phyloP scores from a whole-genome alignment of 1,140 invertebrate species.

The Sarcophaga peregrina region DNA sequence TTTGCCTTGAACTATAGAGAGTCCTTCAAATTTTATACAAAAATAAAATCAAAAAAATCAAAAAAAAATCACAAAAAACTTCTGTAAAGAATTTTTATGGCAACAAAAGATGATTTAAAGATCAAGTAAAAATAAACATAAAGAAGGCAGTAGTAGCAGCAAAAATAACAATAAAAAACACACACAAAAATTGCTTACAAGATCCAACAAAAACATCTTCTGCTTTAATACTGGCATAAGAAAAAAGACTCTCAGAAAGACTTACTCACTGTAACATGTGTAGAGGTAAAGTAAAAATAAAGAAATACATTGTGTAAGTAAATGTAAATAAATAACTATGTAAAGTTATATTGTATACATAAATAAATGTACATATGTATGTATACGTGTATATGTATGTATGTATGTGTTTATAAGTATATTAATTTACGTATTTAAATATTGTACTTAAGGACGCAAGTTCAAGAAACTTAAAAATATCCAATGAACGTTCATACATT shows the following conservation, averaged over 20 bases:
- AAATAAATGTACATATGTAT: neutral
- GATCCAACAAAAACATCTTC: too few relatives aligned
- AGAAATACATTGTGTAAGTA: too few relatives aligned
- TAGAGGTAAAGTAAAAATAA: too few relatives aligned
- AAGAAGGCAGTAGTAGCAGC: neutral
- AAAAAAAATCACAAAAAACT: too few relatives aligned
- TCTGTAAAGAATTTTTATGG: neutral
- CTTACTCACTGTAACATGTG: too few relatives aligned
- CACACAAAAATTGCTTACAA: too few relatives aligned
- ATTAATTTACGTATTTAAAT: slow-evolving; percentile 33
- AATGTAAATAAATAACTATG: too few relatives aligned
- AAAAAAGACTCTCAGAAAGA: too few relatives aligned
- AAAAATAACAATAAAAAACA: neutral
- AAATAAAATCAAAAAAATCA: too few relatives aligned
- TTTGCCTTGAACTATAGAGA: neutral
- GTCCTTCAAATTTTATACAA: neutral
- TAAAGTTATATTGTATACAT: neutral
- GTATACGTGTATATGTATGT: neutral
- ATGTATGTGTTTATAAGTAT: neutral
- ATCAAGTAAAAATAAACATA: neutral
- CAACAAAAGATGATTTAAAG: slow-evolving; percentile 1
- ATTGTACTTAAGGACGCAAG: slow-evolving; percentile 57
- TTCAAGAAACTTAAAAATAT: slow-evolving; percentile 56
- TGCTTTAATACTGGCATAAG: too few relatives aligned
- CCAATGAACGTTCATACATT: neutral